Conservation (phyloP, 2,113 vertebrate genomes). For the Orycteropus afer region DNA sequence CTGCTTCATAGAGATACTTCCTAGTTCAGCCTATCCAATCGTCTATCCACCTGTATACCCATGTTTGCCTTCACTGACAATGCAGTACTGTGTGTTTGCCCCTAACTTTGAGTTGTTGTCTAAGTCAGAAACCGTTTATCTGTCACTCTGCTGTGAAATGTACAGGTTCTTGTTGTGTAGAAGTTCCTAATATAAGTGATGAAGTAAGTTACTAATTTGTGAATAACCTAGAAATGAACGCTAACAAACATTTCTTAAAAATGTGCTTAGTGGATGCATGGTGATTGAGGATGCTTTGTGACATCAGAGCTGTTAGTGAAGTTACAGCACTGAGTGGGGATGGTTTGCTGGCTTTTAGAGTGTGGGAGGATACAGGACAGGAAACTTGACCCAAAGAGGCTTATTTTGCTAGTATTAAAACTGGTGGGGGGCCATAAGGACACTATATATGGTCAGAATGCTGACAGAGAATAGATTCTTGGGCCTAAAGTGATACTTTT, state of each 20-base stretch:
- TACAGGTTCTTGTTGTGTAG: constrained; percentile 6
- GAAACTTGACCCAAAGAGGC: background rate
- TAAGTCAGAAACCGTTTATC: background rate
- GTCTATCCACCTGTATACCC: no score
- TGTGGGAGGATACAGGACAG: background rate
- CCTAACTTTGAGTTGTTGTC: constrained; percentile 7
- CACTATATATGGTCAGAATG: background rate
- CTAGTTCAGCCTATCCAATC: no score
- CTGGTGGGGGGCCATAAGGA: background rate
- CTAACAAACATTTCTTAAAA: constrained; percentile 38
- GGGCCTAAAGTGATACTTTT: background rate
- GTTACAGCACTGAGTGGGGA: background rate
- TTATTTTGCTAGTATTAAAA: constrained; percentile 28
- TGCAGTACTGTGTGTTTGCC: no score
- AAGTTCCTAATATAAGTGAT: constrained; percentile 24
- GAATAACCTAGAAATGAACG: constrained; percentile 5
- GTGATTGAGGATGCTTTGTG: background rate
- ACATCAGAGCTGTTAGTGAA: background rate
- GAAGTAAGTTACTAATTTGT: constrained; percentile 31
- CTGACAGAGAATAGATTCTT: background rate
- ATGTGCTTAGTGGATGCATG: background rate
- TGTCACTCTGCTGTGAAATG: background rate
- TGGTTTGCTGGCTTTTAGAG: constrained; percentile 45
- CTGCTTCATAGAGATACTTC: no score
- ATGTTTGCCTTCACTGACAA: no score